phyloP scores from a whole-genome alignment of 30 jellyfish, hydroid and myxozoan species.

The Haliclystus octoradiatus region DNA sequence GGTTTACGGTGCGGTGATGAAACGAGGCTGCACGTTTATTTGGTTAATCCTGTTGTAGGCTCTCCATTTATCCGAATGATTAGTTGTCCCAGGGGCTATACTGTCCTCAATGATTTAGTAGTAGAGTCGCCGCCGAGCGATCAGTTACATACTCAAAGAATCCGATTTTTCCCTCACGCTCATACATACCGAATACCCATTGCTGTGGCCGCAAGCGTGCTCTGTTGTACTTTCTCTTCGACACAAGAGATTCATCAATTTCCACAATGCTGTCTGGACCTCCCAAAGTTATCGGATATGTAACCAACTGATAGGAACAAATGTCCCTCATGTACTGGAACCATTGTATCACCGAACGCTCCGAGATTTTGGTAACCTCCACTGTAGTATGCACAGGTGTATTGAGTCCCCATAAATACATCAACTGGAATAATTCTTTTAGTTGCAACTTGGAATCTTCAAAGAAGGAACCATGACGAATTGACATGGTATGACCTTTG shows the following conservation, averaged over 20 bases:
- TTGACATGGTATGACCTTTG: not conserved
- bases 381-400: not conserved
- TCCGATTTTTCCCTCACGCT: conserved; percentile 7
- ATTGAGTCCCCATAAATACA: not conserved
- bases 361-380: not conserved
- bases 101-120: conserved; percentile 5
- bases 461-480: not conserved
- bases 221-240: conserved; percentile 14
- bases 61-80: conserved; percentile 16
- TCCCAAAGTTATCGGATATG: conserved; percentile 7
- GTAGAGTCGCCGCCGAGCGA: conserved; percentile 8
- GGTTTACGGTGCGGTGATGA: conserved; percentile 2
- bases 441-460: not conserved
- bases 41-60: conserved; percentile 8
- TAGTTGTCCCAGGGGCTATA: conserved; percentile 11
- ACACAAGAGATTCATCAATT: conserved; percentile 13
- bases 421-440: not conserved
- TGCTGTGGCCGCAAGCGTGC: too few species aligned
- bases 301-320: not conserved
- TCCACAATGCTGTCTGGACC: conserved; percentile 18
- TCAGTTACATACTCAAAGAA: not conserved
- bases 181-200: conserved; percentile 38
- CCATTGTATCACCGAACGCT: not conserved
- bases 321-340: not conserved
- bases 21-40: not conserved